phyloP scores from a whole-genome alignment of 1,140 invertebrate genomes.

The Phymorhynchus buccinoides region DNA sequence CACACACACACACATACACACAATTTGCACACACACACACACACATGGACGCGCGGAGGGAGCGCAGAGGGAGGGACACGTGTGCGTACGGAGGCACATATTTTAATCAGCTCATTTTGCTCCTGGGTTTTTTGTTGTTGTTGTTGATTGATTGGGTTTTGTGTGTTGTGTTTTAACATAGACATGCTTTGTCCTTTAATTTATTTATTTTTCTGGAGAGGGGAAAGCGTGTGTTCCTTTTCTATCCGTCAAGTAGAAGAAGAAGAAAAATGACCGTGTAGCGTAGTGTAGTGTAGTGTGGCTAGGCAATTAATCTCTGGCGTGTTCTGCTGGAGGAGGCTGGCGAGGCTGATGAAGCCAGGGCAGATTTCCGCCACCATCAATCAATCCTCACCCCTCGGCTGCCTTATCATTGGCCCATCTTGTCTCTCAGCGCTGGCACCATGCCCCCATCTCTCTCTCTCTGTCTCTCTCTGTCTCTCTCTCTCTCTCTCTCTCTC shows the following conservation, averaged over 20 bases:
- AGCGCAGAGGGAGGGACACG: no score
- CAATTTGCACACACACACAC: no score
- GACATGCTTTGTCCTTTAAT: no score
- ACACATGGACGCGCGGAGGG: no score
- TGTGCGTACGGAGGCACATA: no score
- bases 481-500: background rate
- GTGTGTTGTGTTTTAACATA: no score
- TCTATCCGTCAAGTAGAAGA: background rate
- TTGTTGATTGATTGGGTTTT: no score
- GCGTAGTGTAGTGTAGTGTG: background rate
- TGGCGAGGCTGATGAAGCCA: slow-evolving; percentile 23
- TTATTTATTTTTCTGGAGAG: background rate
- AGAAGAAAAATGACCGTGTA: no score
- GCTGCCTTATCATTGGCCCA: slow-evolving; percentile 18
- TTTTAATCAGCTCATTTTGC: no score
- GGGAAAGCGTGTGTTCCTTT: background rate
- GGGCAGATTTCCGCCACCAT: slow-evolving; percentile 2
- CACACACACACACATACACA: no score
- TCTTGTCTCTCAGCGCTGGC: slow-evolving; percentile 18
- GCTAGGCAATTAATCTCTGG: slow-evolving; percentile 27
- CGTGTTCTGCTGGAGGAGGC: slow-evolving; percentile 1
- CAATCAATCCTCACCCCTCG: slow-evolving; percentile 19
- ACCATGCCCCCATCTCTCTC: background rate
- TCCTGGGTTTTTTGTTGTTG: no score
- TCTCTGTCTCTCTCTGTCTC: slow-evolving; percentile 23